Conservation (phyloP, 1,140 invertebrate genomes). For the Calliopsis andreniformis region DNA sequence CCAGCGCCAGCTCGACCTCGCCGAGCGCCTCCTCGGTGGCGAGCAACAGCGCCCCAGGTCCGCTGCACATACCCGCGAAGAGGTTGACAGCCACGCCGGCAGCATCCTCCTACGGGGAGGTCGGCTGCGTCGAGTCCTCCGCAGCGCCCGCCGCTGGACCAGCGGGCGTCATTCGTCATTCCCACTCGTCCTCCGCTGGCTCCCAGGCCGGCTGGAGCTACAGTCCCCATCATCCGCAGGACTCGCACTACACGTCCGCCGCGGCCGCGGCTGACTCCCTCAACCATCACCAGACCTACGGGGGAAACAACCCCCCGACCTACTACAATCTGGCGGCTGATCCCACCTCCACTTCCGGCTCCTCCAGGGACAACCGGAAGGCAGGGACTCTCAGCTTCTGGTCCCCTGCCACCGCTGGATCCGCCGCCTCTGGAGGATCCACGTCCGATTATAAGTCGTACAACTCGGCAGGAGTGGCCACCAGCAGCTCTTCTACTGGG, state of each 20-base stretch:
- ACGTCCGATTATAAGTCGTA: conserved; percentile 84
- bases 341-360: conserved; percentile 78
- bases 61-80: conserved; percentile 92
- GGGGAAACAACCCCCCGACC: conserved; percentile 86
- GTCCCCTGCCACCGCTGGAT: conserved; percentile 83
- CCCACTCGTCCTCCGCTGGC: conserved; percentile 86
- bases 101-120: conserved; percentile 82
- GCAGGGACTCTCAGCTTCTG: conserved; percentile 86
- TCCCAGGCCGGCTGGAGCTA: conserved; percentile 81
- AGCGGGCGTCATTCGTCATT: conserved; percentile 87
- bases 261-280: conserved; percentile 79
- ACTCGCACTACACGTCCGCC: conserved; percentile 78
- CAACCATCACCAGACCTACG: conserved; percentile 85
- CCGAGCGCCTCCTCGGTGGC: conserved; percentile 85
- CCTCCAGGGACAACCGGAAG: conserved; percentile 83
- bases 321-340: conserved; percentile 90
- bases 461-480: conserved; percentile 79
- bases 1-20: conserved; percentile 86
- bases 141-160: conserved; percentile 64
- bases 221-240: conserved; percentile 79
- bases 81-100: conserved; percentile 82
- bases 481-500: conserved; percentile 83
- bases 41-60: conserved; percentile 84
- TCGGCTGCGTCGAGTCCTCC: conserved; percentile 83
- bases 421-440: conserved; percentile 79